Conservation (phyloP, 1,140 invertebrate species). For the Leptinotarsa defecta region DNA sequence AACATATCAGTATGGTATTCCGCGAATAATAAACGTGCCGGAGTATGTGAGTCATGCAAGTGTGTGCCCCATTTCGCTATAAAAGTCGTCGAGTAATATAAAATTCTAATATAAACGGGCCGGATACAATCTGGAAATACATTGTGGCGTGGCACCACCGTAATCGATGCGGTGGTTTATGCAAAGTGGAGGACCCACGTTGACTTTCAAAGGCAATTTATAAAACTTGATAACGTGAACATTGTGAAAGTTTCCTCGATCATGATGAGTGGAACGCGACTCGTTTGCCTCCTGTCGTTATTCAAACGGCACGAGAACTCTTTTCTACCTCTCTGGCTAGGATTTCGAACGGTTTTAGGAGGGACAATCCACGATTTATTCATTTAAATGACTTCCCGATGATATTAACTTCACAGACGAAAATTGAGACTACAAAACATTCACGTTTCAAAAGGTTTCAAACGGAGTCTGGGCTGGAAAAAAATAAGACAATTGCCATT, state of each 20-base stretch:
- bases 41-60: constrained; percentile 46
- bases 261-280: constrained; percentile 39
- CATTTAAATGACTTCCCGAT: no score
- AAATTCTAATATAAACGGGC: constrained; percentile 53
- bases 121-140: constrained; percentile 53
- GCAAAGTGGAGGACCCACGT: constrained; percentile 52
- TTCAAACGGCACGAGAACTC: constrained; percentile 9
- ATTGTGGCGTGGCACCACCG: constrained; percentile 46
- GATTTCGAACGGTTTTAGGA: no score
- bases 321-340: neutral
- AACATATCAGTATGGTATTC: constrained; percentile 5
- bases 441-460: no score
- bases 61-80: constrained; percentile 43
- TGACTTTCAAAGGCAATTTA: constrained; percentile 52
- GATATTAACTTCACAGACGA: no score
- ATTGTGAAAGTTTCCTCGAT: constrained; percentile 50
- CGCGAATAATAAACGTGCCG: constrained; percentile 19
- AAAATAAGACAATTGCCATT: no score
- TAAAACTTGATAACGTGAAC: constrained; percentile 53
- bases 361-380: no score
- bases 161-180: constrained; percentile 53
- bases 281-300: neutral
- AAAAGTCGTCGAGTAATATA: constrained; percentile 47
- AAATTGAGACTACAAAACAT: no score
- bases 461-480: no score